Conservation (phyloP, 2,113 vertebrate genomes). For the Probosciger aterrimus region DNA sequence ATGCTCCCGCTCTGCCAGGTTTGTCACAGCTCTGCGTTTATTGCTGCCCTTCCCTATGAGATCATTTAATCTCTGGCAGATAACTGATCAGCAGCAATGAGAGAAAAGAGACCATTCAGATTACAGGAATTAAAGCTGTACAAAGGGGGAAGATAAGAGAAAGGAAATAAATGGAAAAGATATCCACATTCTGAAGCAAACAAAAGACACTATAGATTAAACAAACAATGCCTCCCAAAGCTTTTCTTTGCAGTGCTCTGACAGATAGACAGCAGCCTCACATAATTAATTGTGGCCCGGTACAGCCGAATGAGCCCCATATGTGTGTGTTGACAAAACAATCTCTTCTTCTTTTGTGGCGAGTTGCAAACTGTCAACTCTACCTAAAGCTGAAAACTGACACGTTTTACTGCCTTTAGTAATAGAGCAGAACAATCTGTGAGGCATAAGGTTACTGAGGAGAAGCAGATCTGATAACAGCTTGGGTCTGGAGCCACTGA, state of each 20-base stretch:
- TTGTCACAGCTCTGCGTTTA: background rate
- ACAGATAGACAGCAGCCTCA: conserved; percentile 19
- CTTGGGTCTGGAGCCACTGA: background rate
- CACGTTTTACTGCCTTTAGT: background rate
- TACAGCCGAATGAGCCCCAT: background rate
- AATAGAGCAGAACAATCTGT: background rate
- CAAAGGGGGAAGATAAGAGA: background rate
- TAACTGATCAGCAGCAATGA: background rate
- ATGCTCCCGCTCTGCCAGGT: background rate
- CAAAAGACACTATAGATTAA: conserved; percentile 1
- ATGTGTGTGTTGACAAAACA: conserved; percentile 8
- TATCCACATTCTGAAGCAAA: background rate
- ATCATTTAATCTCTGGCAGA: background rate
- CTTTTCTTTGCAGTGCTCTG: background rate
- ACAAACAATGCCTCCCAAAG: background rate
- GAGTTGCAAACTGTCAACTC: background rate
- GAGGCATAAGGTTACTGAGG: background rate
- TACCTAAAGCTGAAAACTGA: background rate
- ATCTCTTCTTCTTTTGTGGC: background rate
- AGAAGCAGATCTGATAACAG: background rate
- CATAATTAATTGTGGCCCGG: background rate
- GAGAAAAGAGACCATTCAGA: background rate
- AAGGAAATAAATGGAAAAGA: background rate
- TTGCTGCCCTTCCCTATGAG: background rate
- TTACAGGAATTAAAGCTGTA: background rate